Percentiles rank a stretch among this genome's conserved stretches.
These are phyloP conservation scores for Sipha flava DNA, from an alignment of 1,140 invertebrate genomes.

Conservation along the genomic window DNA sequence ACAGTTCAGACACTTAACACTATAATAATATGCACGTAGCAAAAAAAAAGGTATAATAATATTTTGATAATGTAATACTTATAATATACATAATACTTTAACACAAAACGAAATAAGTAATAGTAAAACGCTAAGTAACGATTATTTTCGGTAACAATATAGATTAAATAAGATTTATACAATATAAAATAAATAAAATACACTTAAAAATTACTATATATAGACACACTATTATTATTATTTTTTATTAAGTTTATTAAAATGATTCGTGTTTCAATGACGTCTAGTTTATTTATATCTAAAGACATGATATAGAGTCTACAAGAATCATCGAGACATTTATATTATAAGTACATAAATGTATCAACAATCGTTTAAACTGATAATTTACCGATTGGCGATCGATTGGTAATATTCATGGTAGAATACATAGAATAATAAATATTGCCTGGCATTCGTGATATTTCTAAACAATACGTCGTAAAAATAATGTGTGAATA, in stretches of 20 bases:
- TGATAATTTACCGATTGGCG: background rate
- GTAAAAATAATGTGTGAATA: background rate
- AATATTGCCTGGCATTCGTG: no score
- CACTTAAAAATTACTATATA: background rate
- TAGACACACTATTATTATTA: background rate
- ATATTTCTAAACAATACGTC: no score
- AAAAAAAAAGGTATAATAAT: conserved; percentile 3
- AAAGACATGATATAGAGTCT: background rate
- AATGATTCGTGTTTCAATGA: background rate
- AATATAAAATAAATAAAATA: background rate
- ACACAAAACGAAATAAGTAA: background rate
- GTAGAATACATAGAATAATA: background rate
- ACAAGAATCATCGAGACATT: background rate
- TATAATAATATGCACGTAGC: background rate
- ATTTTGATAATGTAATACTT: background rate
- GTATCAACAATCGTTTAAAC: background rate
- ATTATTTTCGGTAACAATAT: conserved; percentile 6
- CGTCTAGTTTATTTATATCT: background rate
- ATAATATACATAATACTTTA: background rate
- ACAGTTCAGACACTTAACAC: background rate
- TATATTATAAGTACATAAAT: background rate
- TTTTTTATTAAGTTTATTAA: no score
- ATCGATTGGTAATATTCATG: background rate
- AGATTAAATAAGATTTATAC: background rate
- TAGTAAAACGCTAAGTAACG: conserved; percentile 19